phyloP scores from a whole-genome alignment of 1,140 invertebrate genomes.

The Drosophila paulistorum region DNA sequence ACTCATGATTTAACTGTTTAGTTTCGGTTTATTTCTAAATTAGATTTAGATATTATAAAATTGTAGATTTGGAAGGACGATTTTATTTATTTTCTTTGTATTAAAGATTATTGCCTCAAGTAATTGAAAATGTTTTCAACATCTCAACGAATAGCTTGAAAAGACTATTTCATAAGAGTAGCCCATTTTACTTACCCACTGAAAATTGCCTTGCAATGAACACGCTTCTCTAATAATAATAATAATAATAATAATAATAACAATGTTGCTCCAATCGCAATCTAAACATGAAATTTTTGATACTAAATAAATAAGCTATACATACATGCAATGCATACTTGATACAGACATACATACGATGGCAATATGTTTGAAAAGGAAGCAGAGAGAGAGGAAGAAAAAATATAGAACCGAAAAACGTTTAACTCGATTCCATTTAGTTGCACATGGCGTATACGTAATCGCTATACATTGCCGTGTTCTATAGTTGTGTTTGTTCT shows the following conservation, averaged over 20 bases:
- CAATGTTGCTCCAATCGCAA: conserved; percentile 21
- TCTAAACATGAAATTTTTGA: conserved; percentile 17
- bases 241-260: conserved; percentile 39
- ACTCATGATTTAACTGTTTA: no score
- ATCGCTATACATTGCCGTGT: conserved; percentile 25
- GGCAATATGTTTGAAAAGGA: conserved; percentile 1
- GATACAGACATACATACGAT: neutral
- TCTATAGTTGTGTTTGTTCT: conserved; percentile 1
- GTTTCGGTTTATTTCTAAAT: no score
- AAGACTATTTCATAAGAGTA: no score
- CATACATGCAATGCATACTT: conserved; percentile 1
- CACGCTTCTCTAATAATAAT: neutral
- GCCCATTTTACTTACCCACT: no score
- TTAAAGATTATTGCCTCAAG: no score
- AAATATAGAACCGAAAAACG: conserved; percentile 33
- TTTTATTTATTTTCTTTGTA: no score
- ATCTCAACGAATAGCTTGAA: no score
- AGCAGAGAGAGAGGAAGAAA: neutral
- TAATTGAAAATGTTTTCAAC: no score
- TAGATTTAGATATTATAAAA: no score
- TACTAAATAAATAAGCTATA: conserved; percentile 56
- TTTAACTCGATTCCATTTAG: conserved; percentile 55
- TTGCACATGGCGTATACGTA: conserved; percentile 48
- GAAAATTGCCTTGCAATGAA: neutral
- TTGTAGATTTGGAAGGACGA: no score